Evolutionary conservation across 2,797 vertebrate genomes (phyloP), one percentile per base, ranked within the genome.

Genomic region (Galago senegalensis): DNA sequence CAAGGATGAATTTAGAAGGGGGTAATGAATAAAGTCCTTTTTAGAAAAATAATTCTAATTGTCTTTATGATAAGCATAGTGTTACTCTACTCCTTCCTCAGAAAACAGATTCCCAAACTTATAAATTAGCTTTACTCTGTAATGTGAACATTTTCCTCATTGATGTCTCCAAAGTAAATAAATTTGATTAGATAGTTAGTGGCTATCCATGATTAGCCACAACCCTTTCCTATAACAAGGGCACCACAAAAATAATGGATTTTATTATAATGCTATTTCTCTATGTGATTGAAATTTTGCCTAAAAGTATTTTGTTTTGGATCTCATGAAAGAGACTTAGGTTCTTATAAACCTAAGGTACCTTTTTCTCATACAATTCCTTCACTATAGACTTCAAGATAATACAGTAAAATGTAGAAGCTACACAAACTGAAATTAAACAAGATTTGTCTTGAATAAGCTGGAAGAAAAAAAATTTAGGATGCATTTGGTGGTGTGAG

Each of bases 281-380:
- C 31, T 21, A 84, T 70, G 91, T 93, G 75, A 56, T n/a, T 93
- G 77, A 87, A 87, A 53, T 84, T 84, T 95, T 95, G 63, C 63
- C 77, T 72, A 72, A 72, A 86, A 76, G 37, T 69, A 61, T 92
- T 94, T 94, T 86, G 75, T 81, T 82, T 86, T 86, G 13, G 73
- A 81, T 60, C 53, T 84, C 80, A 81, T 92, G 80, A 89, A 85
- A 80, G 13, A 92, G 46, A 89, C 73, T 75, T 81, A 82, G 67
- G 88, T 84, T 76, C 61, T 70, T 67, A 86, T 60, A 82, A 69
- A 81, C 25, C 40, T 53, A 70, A 25, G 58, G 61, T 31, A 76
- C 53, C 53, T 86, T 80, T 21, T 85, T 80, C 73, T 89, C 82
- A 69, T 46, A 89, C 53, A 96, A 72, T 40, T 89, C 14, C 31